A percentile compares a stretch with the other conserved stretches of the same genome.
Conservation (phyloP, 2,797 vertebrate species). For the Epinephelus coioides region DNA sequence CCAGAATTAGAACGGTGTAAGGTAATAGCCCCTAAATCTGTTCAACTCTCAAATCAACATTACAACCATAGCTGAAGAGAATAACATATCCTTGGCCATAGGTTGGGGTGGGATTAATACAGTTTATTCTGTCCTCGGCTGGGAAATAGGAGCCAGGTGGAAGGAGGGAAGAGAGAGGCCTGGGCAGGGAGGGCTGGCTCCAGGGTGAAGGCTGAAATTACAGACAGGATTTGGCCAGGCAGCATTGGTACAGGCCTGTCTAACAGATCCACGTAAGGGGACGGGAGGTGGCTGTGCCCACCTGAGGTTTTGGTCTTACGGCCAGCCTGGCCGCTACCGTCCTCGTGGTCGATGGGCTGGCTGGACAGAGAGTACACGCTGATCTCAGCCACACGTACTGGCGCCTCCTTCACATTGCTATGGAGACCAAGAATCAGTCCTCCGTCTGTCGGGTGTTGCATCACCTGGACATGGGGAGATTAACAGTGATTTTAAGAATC, state of each 20-base stretch:
- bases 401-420: constrained; percentile 87
- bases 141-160: constrained; percentile 76
- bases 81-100: constrained; percentile 67
- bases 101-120: constrained; percentile 69
- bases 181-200: constrained; percentile 44
- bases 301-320: constrained; percentile 87
- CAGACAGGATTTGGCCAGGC: constrained; percentile 42
- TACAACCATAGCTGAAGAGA: constrained; percentile 74
- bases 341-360: constrained; percentile 88
- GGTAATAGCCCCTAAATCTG: constrained; percentile 76
- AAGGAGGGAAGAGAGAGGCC: constrained; percentile 55
- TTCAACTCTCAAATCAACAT: constrained; percentile 73
- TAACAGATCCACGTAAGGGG: constrained; percentile 20
- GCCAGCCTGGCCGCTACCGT: constrained; percentile 80
- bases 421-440: constrained; percentile 87
- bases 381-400: constrained; percentile 86
- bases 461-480: constrained; percentile 79
- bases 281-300: constrained; percentile 56
- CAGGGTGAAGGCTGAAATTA: constrained; percentile 60
- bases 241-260: constrained; percentile 25
- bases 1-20: constrained; percentile 78
- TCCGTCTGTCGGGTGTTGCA: constrained; percentile 88
- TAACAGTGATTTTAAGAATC: constrained; percentile 33
- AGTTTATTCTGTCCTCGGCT: constrained; percentile 64
- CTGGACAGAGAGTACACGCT: constrained; percentile 87